A percentile compares a stretch with the other conserved stretches of the same genome.
These are phyloP conservation scores for Clarias pachynema DNA, from an alignment of 2,797 vertebrate genomes.

Conservation along the genomic window DNA sequence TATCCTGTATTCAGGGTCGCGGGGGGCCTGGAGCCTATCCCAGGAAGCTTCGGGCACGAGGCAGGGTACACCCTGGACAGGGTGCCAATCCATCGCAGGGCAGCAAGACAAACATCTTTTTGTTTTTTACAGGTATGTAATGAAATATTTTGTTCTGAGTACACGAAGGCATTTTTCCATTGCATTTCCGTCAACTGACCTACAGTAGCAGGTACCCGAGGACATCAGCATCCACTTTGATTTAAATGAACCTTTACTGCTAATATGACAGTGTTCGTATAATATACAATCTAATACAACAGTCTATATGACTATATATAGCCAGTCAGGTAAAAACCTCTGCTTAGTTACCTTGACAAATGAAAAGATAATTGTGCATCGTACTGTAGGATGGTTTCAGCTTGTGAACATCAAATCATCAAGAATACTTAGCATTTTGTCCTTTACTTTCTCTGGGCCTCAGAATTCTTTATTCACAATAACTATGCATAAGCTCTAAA, in stretches of 20 bases:
- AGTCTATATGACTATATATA: background rate
- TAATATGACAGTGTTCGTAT: background rate
- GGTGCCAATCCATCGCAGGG: too few relatives aligned
- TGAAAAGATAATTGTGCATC: background rate
- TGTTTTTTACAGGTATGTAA: background rate
- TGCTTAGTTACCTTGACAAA: background rate
- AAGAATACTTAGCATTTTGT: background rate
- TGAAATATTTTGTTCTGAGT: background rate
- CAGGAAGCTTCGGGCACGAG: too few relatives aligned
- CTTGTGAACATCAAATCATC: background rate
- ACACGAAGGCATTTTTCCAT: background rate
- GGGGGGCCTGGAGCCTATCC: too few relatives aligned
- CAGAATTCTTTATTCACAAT: background rate
- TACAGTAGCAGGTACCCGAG: background rate
- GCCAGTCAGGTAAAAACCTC: background rate
- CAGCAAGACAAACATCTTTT: background rate
- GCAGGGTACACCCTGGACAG: too few relatives aligned
- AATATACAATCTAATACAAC: background rate
- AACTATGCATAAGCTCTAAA: slow-evolving; percentile 8
- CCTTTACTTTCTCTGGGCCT: background rate
- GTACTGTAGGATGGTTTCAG: background rate
- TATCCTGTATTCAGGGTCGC: too few relatives aligned
- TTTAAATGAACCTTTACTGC: background rate
- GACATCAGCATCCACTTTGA: background rate
- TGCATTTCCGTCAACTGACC: background rate